phyloP scores from a whole-genome alignment of 2,888 invertebrate genomes.

The Neoascia interrupta region DNA sequence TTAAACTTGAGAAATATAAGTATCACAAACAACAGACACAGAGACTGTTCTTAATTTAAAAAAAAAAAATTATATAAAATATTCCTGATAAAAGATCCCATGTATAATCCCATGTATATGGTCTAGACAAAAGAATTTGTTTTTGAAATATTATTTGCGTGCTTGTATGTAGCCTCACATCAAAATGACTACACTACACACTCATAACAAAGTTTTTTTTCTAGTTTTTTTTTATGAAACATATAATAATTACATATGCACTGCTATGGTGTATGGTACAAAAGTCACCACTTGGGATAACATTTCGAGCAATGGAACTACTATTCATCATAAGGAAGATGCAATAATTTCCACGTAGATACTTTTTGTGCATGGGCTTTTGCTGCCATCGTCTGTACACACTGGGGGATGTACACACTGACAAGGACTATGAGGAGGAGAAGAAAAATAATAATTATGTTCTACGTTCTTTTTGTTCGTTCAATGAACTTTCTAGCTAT shows the following conservation, averaged over 20 bases:
- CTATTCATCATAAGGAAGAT: slow-evolving; percentile 54
- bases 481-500: slow-evolving; percentile 58
- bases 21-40: slow-evolving; percentile 5
- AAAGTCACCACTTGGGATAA: slow-evolving; percentile 30
- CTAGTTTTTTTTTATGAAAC: slow-evolving; percentile 53
- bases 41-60: slow-evolving; percentile 30
- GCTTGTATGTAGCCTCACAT: not conserved
- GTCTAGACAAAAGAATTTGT: slow-evolving; percentile 67
- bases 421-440: slow-evolving; percentile 37
- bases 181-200: too few relatives aligned
- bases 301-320: slow-evolving; percentile 50
- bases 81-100: slow-evolving; percentile 25
- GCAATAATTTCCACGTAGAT: slow-evolving; percentile 60
- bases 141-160: slow-evolving; percentile 49
- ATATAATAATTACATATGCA: slow-evolving; percentile 65
- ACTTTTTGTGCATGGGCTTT: slow-evolving; percentile 17
- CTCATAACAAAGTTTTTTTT: not conserved
- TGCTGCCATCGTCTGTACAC: slow-evolving; percentile 25
- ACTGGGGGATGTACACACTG: slow-evolving; percentile 5
- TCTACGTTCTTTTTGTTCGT: slow-evolving; percentile 42
- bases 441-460: slow-evolving; percentile 57
- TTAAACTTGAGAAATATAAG: slow-evolving; percentile 18
- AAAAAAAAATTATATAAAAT: slow-evolving; percentile 17
- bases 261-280: slow-evolving; percentile 23
- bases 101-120: slow-evolving; percentile 49